Evolutionary conservation across 2,113 vertebrate genomes (phyloP), one percentile per base, ranked within the genome.

Genomic region (Ailurus styani): DNA sequence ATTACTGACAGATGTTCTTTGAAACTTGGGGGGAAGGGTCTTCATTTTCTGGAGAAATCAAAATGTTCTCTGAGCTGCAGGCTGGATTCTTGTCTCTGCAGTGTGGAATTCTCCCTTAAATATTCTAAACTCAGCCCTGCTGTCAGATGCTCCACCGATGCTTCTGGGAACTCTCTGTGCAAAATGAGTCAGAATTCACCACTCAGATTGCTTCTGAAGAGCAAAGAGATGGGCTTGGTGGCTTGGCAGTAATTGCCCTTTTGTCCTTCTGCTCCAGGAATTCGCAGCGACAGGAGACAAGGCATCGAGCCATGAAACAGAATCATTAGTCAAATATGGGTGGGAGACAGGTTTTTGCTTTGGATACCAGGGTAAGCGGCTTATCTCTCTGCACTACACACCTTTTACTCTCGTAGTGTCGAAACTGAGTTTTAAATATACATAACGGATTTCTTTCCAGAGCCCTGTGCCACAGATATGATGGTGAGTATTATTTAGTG

Each of bases 361-460:
- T 55, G n/a, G 47, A 75, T 73, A 85, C 17, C 40, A 50, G 2
- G 77, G 66, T 84, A 82, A 52, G 25, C n/a, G 34, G 52, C 21
- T 62, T 47, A 86, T 40, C 42, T 70, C 27, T 54, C 72, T 47
- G 7, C 3, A 68, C 4, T 11, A 23, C 13, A 87, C n/a, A 90
- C 45, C 62, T 90, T 95, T 96, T 64, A 70, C 42, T 62, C 62
- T 96, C 6, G 3, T 3, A 34, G 72, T 79, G 81, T 54, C 72
- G 57, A 89, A 94, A 55, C 4, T 27, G 83, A 90, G 34, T 78
- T 97, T 97, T 94, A 91, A 90, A 90, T 87, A 89, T 18, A 31
- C 25, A 40, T 29, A 72, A 45, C 62, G 21, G 25, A 62, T 82
- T 91, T 84, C 91, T 91, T 64, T 90, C 73, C 52, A 25, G 88